Base-by-base conservation (phyloP, 2,888 invertebrate genomes). In the Quadroppia sp. region DNA sequence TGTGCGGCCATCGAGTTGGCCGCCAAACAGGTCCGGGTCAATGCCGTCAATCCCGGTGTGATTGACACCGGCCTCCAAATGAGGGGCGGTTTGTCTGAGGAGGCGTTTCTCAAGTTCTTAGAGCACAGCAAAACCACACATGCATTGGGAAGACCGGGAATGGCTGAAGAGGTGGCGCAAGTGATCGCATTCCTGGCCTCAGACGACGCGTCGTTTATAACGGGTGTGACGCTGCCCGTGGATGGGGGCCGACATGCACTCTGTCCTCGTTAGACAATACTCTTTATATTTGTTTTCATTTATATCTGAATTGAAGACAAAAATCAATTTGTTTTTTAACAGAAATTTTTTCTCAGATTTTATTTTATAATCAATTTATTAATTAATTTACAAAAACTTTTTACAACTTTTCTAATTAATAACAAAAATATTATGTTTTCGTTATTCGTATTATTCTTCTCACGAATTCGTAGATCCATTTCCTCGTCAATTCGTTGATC, bases 21-120 rank as follows among this genome's bases (percentile, higher is more conserved):
- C 2, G 78, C 82, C 3, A 80, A 82, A 75, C 80, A 82, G 73
- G 82, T 85, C 23, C 77, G 85, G 48, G 84, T 85, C 2, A 85
- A 85, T 78, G 80, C 83, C 59, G 84, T 85, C 79, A 86, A 85
- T 83, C 97, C 97, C 20, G 97, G 97, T 71, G 96, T 97, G 0
- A 89, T 91, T 20, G 82, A 91, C 0, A 97, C 96, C 0, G 90
- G 94, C 82, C 82, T 96, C 42, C 96, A 97, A 79, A 89, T 88
- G 80, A 86, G 90, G 74, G 91, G 91, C 30, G 97, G 97, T 15
- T 87, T 97, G 86, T 87, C 85, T 76, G 89, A 91, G 20, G 89
- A 90, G 77, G 88, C 90, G 50, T 93, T 97, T 82, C 86, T 86
- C 45, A 88, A 88, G 45, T 45, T 45, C 45, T 45, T 45, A 45